phyloP scores from a whole-genome alignment of 2,888 invertebrate genomes.

The Amblyteles armatorius region DNA sequence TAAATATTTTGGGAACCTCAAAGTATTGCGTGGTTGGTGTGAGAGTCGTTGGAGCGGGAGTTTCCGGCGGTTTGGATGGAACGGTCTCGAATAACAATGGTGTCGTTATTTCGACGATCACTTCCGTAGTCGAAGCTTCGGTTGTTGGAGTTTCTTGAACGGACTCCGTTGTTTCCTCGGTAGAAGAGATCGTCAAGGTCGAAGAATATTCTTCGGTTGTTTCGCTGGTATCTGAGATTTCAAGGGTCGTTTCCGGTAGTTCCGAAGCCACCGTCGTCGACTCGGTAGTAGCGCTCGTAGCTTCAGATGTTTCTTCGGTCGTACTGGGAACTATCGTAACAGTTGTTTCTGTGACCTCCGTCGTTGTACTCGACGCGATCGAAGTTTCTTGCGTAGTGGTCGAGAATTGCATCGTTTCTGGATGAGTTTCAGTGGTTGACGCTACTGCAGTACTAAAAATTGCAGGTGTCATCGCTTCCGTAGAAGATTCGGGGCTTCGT shows the following conservation, averaged over 20 bases:
- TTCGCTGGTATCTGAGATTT: neutral
- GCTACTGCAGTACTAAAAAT: slow-evolving; percentile 32
- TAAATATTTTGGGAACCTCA: slow-evolving; percentile 19
- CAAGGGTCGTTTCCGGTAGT: neutral
- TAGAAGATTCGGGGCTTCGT: slow-evolving; percentile 20
- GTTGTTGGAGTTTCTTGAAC: slow-evolving; percentile 6
- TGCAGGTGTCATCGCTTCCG: slow-evolving; percentile 37
- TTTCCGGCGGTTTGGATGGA: slow-evolving; percentile 21
- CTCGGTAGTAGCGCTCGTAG: slow-evolving; percentile 1
- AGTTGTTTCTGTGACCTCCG: neutral
- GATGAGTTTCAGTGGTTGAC: slow-evolving; percentile 43
- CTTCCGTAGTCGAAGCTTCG: slow-evolving; percentile 5
- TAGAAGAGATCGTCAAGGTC: neutral
- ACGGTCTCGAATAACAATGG: slow-evolving; percentile 24
- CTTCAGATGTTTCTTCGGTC: slow-evolving; percentile 15
- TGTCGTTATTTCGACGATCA: slow-evolving; percentile 44
- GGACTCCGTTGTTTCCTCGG: slow-evolving; percentile 1
- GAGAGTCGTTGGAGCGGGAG: slow-evolving; percentile 2
- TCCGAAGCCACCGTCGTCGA: neutral
- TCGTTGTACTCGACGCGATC: neutral
- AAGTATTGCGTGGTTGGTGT: slow-evolving; percentile 21
- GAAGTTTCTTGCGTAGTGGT: slow-evolving; percentile 67
- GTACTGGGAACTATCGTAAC: slow-evolving; percentile 1
- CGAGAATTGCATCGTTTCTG: slow-evolving; percentile 63
- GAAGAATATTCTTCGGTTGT: slow-evolving; percentile 14